Base-by-base conservation (phyloP, 2,113 vertebrate species). In the Ageneiosus marmoratus region DNA sequence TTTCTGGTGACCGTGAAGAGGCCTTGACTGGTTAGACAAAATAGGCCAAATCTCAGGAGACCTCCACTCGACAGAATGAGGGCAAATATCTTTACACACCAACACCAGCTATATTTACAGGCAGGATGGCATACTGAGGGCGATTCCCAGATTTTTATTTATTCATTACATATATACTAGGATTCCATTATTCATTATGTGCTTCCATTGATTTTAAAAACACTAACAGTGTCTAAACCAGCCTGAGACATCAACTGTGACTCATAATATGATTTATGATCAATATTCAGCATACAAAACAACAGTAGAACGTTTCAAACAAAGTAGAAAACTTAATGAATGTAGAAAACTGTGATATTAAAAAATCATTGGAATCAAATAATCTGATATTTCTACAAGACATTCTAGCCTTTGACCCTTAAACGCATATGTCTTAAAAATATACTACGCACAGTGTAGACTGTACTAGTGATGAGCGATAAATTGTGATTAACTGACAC, bases 11-110 rank as follows among this genome's bases (percentile, higher is more conserved):
- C 83, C 65, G 77, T 85, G 80, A 74, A 78, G 87, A 86, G 86
- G 86, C 86, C 87, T 85, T 70, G 50, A 72, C 85, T 83, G 51
- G 70, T 83, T 82, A 88, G 87, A 88, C 86, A 88, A 85, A 86
- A 90, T 87, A 87, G 67, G 79, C 62, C 34, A 80, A 77, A 63
- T 65, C 83, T 83, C 83, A 24, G 34, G 51, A 86, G 73, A 37
- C 67, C 58, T 24, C 75, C 82, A 37, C 67, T 51, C 37, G 76
- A 63, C 84, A 80, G 50, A 80, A 56, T 58, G 72, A 60, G 72
- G 81, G 65, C 74, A 72, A 77, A 37, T 81, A 73, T 82, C 53
- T 81, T 65, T 78, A 79, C 55, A 55, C 76, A 76, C 81, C 5
- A 75, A 79, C 51, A 70, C 82, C 37, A 83, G 50, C 48, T 50